Percentiles rank a stretch among this genome's conserved stretches.
These are phyloP conservation scores for Plebejus argus DNA, from an alignment of 2,888 invertebrate genomes.

Conservation along the genomic window DNA sequence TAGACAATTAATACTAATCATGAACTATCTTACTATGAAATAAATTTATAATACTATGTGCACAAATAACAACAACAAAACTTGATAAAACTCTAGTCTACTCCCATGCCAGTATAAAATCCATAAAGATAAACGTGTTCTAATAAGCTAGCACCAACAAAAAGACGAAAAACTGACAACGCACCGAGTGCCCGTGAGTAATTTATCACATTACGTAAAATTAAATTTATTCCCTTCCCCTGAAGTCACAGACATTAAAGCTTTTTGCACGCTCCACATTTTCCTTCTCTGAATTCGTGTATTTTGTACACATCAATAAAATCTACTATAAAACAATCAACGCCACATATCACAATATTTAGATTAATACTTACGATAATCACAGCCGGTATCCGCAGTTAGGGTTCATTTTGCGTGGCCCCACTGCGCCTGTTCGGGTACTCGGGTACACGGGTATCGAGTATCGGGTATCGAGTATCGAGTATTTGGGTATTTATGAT, in stretches of 20 bases:
- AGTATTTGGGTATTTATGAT: slow-evolving; percentile 57
- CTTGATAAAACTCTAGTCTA: neutral
- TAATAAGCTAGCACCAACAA: neutral
- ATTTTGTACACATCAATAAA: neutral
- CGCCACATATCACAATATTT: neutral
- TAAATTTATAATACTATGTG: neutral
- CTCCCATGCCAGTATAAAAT: neutral
- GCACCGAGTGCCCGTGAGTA: neutral
- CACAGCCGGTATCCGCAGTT: slow-evolving; percentile 56
- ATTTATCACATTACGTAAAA: slow-evolving; percentile 14
- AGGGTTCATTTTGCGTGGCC: slow-evolving; percentile 68
- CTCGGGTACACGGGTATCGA: slow-evolving; percentile 47
- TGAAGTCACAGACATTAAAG: neutral
- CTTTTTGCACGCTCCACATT: neutral
- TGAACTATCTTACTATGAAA: neutral
- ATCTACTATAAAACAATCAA: neutral
- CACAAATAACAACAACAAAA: neutral
- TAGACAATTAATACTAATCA: neutral
- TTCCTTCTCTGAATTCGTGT: neutral
- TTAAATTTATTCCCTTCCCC: neutral
- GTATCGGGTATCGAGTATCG: slow-evolving; percentile 49
- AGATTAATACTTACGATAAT: neutral
- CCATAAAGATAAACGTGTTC: neutral
- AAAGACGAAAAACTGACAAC: neutral
- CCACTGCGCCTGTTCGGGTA: slow-evolving; percentile 67